Evolutionary conservation across 2,888 invertebrate species (phyloP), one percentile per base, ranked within the genome.

Genomic region (Anthrax anthrax): DNA sequence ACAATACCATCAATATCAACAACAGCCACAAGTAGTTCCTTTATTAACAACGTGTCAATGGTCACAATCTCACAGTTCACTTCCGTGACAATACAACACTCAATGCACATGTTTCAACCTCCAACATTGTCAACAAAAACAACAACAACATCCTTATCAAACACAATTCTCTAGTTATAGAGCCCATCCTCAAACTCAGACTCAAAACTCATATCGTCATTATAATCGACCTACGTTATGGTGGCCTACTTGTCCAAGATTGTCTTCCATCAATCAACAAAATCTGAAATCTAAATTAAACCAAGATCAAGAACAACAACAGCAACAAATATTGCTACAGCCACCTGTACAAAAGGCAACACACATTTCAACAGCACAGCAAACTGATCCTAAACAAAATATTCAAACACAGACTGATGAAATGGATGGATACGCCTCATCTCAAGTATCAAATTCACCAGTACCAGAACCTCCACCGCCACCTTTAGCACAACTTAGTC

Each of bases 201-300:
- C n/a, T n/a, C n/a, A 41, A 13, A 42, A 32, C 29, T 37, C 41
- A 38, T 66, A 66, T 52, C 59, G 62, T 41, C 64, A 63, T 54
- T 64, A 65, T 56, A 60, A 64, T 57, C 60, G 63, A 49, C 67
- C 64, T 42, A 51, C 64, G 42, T 60, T 64, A 52, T 67, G 66
- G 66, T 67, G 66, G 66, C 62, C 65, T 46, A 65, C 67, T 38
- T 67, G 66, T 57, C 66, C 66, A 32, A 60, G 66, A 38, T 57
- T 67, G 51, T 62, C 63, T 50, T 60, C 61, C 54, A 57, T 64
- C 40, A 42, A 46, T 29, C 17, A 41, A 36, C 6, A n/a, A 16
- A 16, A 36, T 36, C 3, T 32, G 1, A 12, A 27, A 41, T 37
- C 42, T 14, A 41, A 49, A 34, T 13, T 43, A 18, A 46, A 47